phyloP scores from a whole-genome alignment of 2,113 vertebrate genomes.

The Chaetodon auriga region DNA sequence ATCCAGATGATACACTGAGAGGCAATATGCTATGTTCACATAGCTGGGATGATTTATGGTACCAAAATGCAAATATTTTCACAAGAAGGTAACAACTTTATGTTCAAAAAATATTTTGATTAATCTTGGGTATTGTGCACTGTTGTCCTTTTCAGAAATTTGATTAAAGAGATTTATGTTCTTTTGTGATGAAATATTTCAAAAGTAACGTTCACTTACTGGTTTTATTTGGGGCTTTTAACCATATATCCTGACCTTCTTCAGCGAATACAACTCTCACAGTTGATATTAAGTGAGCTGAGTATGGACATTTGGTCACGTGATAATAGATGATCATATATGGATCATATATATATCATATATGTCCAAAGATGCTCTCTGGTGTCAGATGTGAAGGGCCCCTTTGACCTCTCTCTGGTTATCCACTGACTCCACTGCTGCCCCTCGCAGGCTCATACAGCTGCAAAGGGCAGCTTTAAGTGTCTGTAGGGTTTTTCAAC shows the following conservation, averaged over 20 bases:
- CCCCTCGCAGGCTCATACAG: too few species aligned
- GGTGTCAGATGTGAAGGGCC: too few species aligned
- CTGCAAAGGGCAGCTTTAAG: too few species aligned
- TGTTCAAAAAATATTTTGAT: neutral
- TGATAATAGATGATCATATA: neutral
- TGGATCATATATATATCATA: neutral
- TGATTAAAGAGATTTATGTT: neutral
- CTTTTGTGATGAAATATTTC: neutral
- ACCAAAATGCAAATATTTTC: neutral
- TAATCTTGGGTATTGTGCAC: neutral
- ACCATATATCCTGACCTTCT: neutral
- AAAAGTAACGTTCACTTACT: neutral
- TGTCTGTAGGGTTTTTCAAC: too few species aligned
- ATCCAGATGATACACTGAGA: neutral
- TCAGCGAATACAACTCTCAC: neutral
- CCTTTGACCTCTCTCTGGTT: neutral
- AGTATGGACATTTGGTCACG: too few species aligned
- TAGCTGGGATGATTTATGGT: neutral
- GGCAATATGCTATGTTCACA: neutral
- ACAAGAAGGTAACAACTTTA: neutral
- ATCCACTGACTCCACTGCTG: neutral
- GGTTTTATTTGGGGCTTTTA: neutral
- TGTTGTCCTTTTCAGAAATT: neutral
- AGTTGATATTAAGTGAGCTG: neutral
- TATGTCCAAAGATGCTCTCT: neutral